These are phyloP conservation scores for Halcyon senegalensis DNA, from an alignment of 2,113 vertebrate genomes.

Conservation along the genomic window DNA sequence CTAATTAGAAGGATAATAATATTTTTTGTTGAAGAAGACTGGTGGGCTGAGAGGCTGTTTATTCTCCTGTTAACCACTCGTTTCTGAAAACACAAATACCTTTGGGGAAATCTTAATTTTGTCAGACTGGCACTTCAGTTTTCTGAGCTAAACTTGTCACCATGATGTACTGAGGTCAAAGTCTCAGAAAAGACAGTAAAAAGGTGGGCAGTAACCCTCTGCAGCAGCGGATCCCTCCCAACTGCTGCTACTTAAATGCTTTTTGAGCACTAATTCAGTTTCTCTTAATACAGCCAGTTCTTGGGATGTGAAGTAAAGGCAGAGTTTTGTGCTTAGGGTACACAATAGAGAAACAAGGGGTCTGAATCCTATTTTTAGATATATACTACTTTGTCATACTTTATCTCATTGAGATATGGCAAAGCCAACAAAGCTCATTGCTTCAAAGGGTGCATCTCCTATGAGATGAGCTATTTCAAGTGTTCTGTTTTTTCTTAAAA, in stretches of 20 bases:
- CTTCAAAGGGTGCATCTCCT: background rate
- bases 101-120: background rate
- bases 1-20: background rate
- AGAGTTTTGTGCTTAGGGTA: background rate
- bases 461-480: background rate
- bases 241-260: background rate
- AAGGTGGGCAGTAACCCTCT: background rate
- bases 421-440: background rate
- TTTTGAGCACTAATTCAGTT: background rate
- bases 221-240: background rate
- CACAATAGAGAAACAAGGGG: background rate
- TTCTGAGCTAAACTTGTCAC: conserved; percentile 3
- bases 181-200: background rate
- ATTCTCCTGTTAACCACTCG: background rate
- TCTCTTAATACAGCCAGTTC: background rate
- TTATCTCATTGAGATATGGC: background rate
- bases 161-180: background rate
- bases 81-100: background rate
- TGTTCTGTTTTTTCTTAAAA: background rate
- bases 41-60: background rate
- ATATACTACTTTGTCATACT: background rate
- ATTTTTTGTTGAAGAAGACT: background rate
- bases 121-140: background rate
- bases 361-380: background rate
- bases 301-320: background rate